Conservation (phyloP, 2,888 invertebrate genomes). For the Drosophila koepferae region DNA sequence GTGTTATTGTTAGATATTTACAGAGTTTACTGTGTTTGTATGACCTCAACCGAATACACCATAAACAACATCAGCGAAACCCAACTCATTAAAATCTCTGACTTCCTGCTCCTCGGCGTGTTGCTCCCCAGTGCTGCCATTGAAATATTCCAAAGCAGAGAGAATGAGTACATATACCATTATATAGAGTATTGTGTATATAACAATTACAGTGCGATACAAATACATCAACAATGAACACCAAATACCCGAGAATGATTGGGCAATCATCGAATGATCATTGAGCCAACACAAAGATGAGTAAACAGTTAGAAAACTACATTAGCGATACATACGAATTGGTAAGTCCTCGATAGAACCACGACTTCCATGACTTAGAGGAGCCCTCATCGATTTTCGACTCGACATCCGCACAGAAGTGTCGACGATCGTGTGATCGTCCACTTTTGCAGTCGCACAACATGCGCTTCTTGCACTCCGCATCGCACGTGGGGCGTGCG, state of each 20-base stretch:
- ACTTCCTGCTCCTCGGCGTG: slow-evolving; percentile 10
- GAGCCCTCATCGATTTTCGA: slow-evolving; percentile 92
- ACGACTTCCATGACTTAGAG: slow-evolving; percentile 92
- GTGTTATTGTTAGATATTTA: slow-evolving; percentile 10
- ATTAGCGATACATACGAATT: slow-evolving; percentile 90
- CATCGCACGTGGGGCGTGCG: slow-evolving; percentile 92
- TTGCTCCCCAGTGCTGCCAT: slow-evolving; percentile 26
- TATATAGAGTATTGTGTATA: slow-evolving; percentile 1
- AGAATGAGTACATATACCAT: slow-evolving; percentile 33
- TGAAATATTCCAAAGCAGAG: slow-evolving; percentile 36
- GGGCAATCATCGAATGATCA: background rate
- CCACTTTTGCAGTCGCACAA: slow-evolving; percentile 95
- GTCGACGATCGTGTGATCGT: slow-evolving; percentile 93
- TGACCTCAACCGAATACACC: slow-evolving; percentile 56
- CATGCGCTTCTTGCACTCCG: slow-evolving; percentile 93
- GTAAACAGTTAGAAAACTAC: slow-evolving; percentile 8
- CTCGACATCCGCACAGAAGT: slow-evolving; percentile 92
- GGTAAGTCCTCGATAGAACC: slow-evolving; percentile 94
- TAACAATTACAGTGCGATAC: slow-evolving; percentile 5
- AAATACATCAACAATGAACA: slow-evolving; percentile 13
- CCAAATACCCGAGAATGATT: slow-evolving; percentile 1
- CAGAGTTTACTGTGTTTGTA: background rate
- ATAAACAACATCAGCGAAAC: slow-evolving; percentile 31
- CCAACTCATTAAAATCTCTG: slow-evolving; percentile 14
- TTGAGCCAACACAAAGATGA: slow-evolving; percentile 2